Conservation (phyloP, 2,113 vertebrate genomes). For the Zosterops japonicus region DNA sequence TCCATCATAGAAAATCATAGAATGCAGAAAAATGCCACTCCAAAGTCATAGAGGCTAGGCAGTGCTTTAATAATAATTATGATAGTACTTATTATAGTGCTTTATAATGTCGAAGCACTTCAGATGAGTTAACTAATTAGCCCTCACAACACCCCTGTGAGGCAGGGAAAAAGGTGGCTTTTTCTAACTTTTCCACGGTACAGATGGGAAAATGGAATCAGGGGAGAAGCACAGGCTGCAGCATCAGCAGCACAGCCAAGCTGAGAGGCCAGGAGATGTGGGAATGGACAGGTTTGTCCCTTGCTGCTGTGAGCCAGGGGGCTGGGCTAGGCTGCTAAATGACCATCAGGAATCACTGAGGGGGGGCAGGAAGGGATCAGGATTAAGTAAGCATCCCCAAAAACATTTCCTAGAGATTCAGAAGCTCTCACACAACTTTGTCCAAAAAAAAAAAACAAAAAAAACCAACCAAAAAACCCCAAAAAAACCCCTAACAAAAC, state of each 20-base stretch:
- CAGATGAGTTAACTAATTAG: slow-evolving; percentile 15
- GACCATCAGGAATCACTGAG: neutral
- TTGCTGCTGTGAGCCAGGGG: neutral
- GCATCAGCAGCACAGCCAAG: neutral
- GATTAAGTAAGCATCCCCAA: slow-evolving; percentile 59
- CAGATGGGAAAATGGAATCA: neutral
- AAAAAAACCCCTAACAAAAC: neutral
- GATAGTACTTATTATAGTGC: slow-evolving; percentile 65
- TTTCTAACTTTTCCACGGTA: neutral
- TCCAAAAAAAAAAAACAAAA: slow-evolving; percentile 19
- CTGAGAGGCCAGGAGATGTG: neutral
- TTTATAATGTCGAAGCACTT: slow-evolving; percentile 48
- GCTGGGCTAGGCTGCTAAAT: neutral
- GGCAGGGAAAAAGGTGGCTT: slow-evolving; percentile 54
- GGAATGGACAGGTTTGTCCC: neutral
- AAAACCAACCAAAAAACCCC: too few species aligned
- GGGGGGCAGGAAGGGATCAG: neutral
- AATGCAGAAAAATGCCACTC: slow-evolving; percentile 52
- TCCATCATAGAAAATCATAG: slow-evolving; percentile 55
- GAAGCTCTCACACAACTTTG: slow-evolving; percentile 69
- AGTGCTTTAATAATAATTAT: slow-evolving; percentile 72
- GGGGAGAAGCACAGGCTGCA: neutral
- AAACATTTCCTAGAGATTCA: slow-evolving; percentile 59
- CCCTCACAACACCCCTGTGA: neutral
- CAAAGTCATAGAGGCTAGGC: slow-evolving; percentile 77